Percentiles rank a stretch among this genome's conserved stretches.
Evolutionary conservation across 2,797 vertebrate species (phyloP).

Genomic region (Syngnathus acus): DNA sequence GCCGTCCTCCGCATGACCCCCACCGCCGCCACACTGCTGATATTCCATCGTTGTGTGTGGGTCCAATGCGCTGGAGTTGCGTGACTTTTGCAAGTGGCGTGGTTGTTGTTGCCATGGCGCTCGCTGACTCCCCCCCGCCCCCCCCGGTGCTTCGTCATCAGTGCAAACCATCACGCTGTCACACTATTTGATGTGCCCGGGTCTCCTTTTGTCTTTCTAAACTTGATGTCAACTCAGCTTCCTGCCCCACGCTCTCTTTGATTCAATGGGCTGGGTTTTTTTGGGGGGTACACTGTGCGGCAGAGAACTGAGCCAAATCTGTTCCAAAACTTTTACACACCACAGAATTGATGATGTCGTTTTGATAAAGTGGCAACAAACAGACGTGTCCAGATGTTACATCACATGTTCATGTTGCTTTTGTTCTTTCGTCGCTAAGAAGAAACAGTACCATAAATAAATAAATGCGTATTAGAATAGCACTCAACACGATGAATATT

Average conservation of each 20-base stretch:
- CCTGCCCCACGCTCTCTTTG: constrained; percentile 23
- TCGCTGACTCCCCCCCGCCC: constrained; percentile 20
- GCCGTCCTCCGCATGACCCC: constrained; percentile 29
- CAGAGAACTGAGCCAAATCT: constrained; percentile 16
- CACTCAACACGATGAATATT: constrained; percentile 31
- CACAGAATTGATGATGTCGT: constrained; percentile 44
- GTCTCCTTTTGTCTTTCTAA: constrained; percentile 20
- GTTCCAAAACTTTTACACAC: constrained; percentile 23
- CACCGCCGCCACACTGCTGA: constrained; percentile 16
- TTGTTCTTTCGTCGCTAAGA: constrained; percentile 20
- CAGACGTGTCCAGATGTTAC: constrained; percentile 3
- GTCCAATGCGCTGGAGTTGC: constrained; percentile 23
- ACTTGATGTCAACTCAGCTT: constrained; percentile 14
- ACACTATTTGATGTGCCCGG: neutral
- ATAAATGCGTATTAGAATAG: constrained; percentile 53
- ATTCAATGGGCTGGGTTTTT: constrained; percentile 47
- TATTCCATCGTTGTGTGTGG: constrained; percentile 9
- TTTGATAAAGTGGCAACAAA: constrained; percentile 52
- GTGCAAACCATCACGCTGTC: constrained; percentile 36
- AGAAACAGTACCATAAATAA: constrained; percentile 44
- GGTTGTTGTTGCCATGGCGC: constrained; percentile 40
- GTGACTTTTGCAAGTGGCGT: constrained; percentile 27
- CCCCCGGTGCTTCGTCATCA: constrained; percentile 42
- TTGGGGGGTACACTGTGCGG: constrained; percentile 41
- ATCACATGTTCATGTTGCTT: constrained; percentile 15